These are phyloP conservation scores for Xerus rutilus DNA, from an alignment of 2,797 vertebrate species.

Conservation along the genomic window DNA sequence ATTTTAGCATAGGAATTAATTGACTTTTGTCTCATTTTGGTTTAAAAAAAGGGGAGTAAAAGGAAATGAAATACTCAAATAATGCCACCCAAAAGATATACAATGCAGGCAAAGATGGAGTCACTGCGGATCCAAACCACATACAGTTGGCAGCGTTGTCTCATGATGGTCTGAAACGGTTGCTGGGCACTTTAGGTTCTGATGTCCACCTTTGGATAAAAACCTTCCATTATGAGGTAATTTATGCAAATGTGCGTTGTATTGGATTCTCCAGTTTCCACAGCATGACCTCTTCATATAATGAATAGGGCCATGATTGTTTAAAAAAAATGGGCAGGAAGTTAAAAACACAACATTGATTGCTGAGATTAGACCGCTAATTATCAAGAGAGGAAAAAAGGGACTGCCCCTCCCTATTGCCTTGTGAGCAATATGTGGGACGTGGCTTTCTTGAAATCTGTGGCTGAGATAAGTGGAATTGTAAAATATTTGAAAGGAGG, in stretches of 20 bases:
- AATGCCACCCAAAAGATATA: neutral
- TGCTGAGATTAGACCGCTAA: neutral
- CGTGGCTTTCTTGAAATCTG: neutral
- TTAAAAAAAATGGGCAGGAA: neutral
- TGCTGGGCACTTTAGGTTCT: neutral
- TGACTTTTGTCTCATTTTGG: slow-evolving; percentile 1
- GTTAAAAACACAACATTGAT: neutral
- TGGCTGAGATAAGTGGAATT: neutral
- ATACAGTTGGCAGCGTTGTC: too few species aligned
- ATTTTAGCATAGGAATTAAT: slow-evolving; percentile 28
- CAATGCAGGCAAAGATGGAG: too few species aligned
- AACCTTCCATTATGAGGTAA: neutral
- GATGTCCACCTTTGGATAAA: neutral
- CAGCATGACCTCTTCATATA: neutral
- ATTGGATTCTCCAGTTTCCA: neutral
- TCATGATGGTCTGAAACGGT: neutral
- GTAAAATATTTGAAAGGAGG: neutral
- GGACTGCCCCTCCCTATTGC: neutral
- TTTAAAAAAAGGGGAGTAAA: neutral
- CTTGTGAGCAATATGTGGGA: neutral
- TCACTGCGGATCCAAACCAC: neutral
- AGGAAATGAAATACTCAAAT: slow-evolving; percentile 35
- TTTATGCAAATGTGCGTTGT: neutral
- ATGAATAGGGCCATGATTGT: neutral
- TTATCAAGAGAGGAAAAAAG: neutral